Percentiles rank a stretch among this genome's conserved stretches.
Evolutionary conservation across 2,113 vertebrate species (phyloP).

Genomic region (Dinomys branickii): DNA sequence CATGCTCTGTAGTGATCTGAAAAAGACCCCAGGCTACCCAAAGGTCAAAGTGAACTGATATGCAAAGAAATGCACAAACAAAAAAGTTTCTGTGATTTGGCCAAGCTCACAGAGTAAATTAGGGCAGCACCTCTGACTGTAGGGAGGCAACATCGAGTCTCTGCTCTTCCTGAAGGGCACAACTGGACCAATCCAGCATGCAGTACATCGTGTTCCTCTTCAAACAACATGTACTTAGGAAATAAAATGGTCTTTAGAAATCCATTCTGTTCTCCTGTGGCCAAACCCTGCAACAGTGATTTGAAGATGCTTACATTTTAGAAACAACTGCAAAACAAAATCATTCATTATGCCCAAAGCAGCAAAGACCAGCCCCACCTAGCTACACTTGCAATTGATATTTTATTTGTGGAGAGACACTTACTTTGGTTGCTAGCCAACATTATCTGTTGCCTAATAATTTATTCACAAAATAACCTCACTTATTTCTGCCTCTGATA

Average conservation of each 20-base stretch:
- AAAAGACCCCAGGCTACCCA: neutral
- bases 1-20: neutral
- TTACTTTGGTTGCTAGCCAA: slow-evolving; percentile 39
- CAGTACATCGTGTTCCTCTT: neutral
- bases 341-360: slow-evolving; percentile 52
- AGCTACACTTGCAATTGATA: slow-evolving; percentile 32
- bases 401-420: slow-evolving; percentile 63
- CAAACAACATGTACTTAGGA: slow-evolving; percentile 60
- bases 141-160: neutral
- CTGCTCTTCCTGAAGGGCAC: neutral
- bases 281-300: slow-evolving; percentile 51
- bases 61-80: slow-evolving; percentile 2
- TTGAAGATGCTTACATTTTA: slow-evolving; percentile 70
- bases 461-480: slow-evolving; percentile 39
- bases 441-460: slow-evolving; percentile 61
- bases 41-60: neutral
- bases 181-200: neutral
- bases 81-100: neutral
- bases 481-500: slow-evolving; percentile 59
- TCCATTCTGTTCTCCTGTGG: slow-evolving; percentile 49
- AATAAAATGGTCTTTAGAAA: slow-evolving; percentile 64
- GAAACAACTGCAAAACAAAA: slow-evolving; percentile 57
- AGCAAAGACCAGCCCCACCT: neutral
- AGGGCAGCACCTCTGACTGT: neutral
- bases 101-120: slow-evolving; percentile 16